A percentile compares a stretch with the other conserved stretches of the same genome.
These are phyloP conservation scores for Cotesia congregata DNA, from an alignment of 2,888 invertebrate species.

Conservation along the genomic window DNA sequence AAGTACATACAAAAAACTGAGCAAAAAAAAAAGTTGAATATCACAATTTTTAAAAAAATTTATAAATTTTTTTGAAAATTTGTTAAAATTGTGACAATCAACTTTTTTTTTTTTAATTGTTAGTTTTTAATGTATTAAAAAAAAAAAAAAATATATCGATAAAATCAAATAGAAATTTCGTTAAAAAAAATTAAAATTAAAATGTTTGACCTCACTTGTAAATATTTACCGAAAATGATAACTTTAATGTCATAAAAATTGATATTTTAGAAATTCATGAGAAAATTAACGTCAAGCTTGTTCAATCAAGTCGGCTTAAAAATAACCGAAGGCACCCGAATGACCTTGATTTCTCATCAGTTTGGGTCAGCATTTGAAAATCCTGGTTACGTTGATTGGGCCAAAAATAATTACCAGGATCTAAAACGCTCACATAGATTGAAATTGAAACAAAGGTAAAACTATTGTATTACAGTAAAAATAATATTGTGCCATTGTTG, in stretches of 20 bases:
- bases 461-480: conserved; percentile 1
- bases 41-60: too few relatives aligned
- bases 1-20: too few relatives aligned
- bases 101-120: too few relatives aligned
- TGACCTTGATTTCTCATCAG: conserved; percentile 55
- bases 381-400: conserved; percentile 57
- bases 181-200: too few relatives aligned
- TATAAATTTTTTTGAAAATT: too few relatives aligned
- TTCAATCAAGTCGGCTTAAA: conserved; percentile 52
- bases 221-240: not conserved
- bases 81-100: too few relatives aligned
- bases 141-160: too few relatives aligned
- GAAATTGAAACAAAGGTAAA: conserved; percentile 44
- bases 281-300: conserved; percentile 54
- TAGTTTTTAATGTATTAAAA: too few relatives aligned
- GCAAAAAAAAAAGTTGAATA: too few relatives aligned
- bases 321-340: conserved; percentile 52
- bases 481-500: not conserved
- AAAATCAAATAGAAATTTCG: too few relatives aligned
- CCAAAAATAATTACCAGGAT: conserved; percentile 48
- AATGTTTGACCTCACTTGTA: not conserved
- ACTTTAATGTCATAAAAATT: not conserved
- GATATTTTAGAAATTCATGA: conserved; percentile 56
- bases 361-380: conserved; percentile 59
- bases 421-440: conserved; percentile 39